Conservation (phyloP, 2,113 vertebrate species). For the Pedionomus torquatus region DNA sequence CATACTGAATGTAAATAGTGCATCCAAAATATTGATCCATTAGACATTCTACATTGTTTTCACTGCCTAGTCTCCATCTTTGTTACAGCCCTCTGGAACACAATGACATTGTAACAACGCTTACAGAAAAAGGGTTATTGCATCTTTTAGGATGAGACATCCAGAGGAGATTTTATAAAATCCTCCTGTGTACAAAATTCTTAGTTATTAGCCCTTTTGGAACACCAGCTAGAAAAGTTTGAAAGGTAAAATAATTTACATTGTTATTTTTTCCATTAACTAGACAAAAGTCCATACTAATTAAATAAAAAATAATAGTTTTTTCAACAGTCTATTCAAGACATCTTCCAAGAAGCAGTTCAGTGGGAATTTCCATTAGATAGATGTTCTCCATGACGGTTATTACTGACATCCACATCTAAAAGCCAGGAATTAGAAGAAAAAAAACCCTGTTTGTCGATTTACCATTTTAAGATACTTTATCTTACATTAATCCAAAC, state of each 20-base stretch:
- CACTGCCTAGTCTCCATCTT: conserved; percentile 50
- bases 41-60: conserved; percentile 17
- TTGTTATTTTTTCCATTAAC: conserved; percentile 59
- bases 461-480: not conserved
- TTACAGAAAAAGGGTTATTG: conserved; percentile 65
- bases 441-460: not conserved
- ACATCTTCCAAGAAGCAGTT: conserved; percentile 30
- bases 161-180: conserved; percentile 63
- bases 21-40: not conserved
- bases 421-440: conserved; percentile 26
- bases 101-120: conserved; percentile 62
- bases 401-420: conserved; percentile 67
- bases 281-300: conserved; percentile 63
- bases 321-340: conserved; percentile 56
- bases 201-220: conserved; percentile 71
- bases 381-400: conserved; percentile 55
- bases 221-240: conserved; percentile 69
- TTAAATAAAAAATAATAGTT: conserved; percentile 72
- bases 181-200: conserved; percentile 62
- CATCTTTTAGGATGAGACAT: conserved; percentile 56
- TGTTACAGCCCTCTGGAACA: conserved; percentile 59
- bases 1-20: conserved; percentile 38
- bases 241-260: conserved; percentile 72
- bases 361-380: conserved; percentile 63
- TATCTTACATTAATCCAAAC: not conserved